Evolutionary conservation across 2,888 invertebrate genomes (phyloP).

Genomic region (Dryobota labecula): DNA sequence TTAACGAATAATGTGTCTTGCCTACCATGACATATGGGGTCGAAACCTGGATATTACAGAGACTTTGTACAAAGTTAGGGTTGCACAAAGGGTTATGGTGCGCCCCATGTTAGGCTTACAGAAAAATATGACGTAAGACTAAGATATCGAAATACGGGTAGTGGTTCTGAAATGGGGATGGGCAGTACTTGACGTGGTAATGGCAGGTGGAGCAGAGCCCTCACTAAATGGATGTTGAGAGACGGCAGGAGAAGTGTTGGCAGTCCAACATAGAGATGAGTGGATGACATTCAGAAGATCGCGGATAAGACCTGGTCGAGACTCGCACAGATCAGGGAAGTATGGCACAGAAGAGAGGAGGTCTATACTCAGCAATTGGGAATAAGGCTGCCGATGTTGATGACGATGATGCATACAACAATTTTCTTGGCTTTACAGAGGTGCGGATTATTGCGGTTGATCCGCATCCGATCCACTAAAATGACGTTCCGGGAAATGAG

Average conservation of each 20-base stretch:
- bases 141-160: neutral
- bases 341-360: neutral
- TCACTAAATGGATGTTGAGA: neutral
- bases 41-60: neutral
- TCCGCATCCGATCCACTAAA: no score
- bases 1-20: no score
- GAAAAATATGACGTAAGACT: neutral
- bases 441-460: no score
- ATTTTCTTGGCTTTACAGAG: neutral
- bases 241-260: neutral
- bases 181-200: neutral
- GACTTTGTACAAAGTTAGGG: no score
- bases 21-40: no score
- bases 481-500: neutral
- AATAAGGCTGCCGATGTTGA: neutral
- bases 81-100: neutral
- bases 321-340: neutral
- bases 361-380: neutral
- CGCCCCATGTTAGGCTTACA: neutral
- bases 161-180: neutral
- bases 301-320: neutral
- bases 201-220: neutral
- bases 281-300: neutral
- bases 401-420: neutral
- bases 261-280: neutral